Evolutionary conservation across 2,113 vertebrate genomes (phyloP), one percentile per base, ranked within the genome.

Genomic region (Notiomystis cincta): DNA sequence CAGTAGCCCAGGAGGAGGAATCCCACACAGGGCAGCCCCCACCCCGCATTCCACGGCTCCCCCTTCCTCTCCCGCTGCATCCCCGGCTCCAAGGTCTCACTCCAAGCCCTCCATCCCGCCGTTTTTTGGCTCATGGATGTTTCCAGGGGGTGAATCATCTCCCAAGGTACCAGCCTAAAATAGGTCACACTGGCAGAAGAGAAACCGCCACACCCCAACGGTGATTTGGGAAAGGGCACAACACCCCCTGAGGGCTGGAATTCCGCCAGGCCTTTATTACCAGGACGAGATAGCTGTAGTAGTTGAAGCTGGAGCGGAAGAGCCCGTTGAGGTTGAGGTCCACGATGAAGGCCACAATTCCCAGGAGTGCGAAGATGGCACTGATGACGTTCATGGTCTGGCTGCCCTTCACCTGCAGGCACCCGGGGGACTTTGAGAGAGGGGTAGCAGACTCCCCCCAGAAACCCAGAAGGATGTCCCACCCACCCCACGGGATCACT

Each of bases 311-410:
- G 56, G 91, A 73, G 56, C 66, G 94, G 83, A 90, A 91, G n/a
- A 96, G 78, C n/a, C 87, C 92, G 0, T 97, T 97, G 9, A 96
- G 70, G 61, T 97, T 93, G 77, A 95, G 93, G 76, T 97, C 97
- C 6, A 90, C 65, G 3, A 97, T 95, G 88, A 97, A 95, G 70
- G 95, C 61, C 11, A 75, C 86, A 9, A 97, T 95, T 25, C 95
- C 96, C 67, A 91, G 84, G 22, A 95, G 76, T 0, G 96, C 94
- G 1, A 93, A 95, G 72, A 97, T 87, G 57, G 91, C 96, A 8
- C 97, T 97, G 78, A 97, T 95, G 64, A 97, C 6, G 5, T 97
- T 97, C 95, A 94, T 94, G 79, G 90, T 87, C 86, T 96, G 89
- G 67, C 96, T 97, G 81, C 94, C 85, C 73, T 96, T 96, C 76